phyloP scores from a whole-genome alignment of 1,140 invertebrate species.

The Drosophila sulfurigaster region DNA sequence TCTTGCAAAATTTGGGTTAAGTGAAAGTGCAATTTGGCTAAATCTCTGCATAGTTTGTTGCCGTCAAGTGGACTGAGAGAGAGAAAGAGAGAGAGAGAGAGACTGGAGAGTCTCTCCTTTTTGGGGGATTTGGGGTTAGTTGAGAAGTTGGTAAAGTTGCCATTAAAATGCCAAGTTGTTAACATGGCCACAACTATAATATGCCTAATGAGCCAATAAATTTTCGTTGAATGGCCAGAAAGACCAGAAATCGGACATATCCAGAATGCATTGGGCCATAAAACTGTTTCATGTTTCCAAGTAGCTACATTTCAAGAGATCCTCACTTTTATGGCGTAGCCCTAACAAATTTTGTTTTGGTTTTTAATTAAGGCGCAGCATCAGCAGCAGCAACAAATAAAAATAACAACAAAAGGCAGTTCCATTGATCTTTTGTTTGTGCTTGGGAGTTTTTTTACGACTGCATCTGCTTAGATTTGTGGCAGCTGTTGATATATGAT shows the following conservation, averaged over 20 bases:
- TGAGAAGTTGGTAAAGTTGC: slow-evolving; percentile 18
- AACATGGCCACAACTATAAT: slow-evolving; percentile 71
- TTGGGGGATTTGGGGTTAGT: slow-evolving; percentile 9
- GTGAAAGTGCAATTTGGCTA: slow-evolving; percentile 58
- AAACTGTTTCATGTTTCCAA: slow-evolving; percentile 54
- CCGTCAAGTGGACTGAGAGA: not conserved
- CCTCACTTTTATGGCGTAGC: slow-evolving; percentile 59
- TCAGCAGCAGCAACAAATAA: slow-evolving; percentile 17
- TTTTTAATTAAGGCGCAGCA: slow-evolving; percentile 67
- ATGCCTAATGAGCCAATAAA: slow-evolving; percentile 75
- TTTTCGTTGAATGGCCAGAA: slow-evolving; percentile 47
- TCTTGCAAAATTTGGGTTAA: slow-evolving; percentile 52
- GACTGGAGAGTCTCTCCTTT: not conserved
- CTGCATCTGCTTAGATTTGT: slow-evolving; percentile 56
- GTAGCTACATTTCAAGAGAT: slow-evolving; percentile 58
- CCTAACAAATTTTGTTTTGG: slow-evolving; percentile 61
- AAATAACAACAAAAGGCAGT: slow-evolving; percentile 24
- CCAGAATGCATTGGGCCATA: slow-evolving; percentile 52
- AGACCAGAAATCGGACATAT: slow-evolving; percentile 59
- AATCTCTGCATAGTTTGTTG: slow-evolving; percentile 8
- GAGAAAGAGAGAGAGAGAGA: not conserved
- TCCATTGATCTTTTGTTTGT: slow-evolving; percentile 69
- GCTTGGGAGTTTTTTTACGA: slow-evolving; percentile 59
- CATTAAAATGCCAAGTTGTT: slow-evolving; percentile 59
- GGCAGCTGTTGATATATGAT: slow-evolving; percentile 54